Conservation (phyloP, 2,113 vertebrate genomes). For the Rutilus rutilus region DNA sequence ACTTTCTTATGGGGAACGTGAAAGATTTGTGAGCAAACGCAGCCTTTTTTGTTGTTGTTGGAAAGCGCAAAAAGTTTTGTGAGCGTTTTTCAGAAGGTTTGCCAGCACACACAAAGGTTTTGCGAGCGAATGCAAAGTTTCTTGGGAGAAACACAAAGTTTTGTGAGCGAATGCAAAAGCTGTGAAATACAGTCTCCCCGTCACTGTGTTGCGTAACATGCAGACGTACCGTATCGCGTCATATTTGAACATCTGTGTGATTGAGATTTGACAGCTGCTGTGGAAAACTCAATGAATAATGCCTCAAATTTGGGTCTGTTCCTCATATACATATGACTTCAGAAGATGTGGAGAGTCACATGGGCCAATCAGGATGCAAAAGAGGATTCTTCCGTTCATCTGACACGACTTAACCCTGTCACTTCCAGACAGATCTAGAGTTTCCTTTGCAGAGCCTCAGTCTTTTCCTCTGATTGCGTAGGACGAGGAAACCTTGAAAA, state of each 20-base stretch:
- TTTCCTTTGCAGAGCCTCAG: neutral
- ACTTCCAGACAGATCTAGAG: neutral
- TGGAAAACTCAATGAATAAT: neutral
- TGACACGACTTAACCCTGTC: neutral
- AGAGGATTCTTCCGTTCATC: neutral
- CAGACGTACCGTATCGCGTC: neutral
- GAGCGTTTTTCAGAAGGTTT: neutral
- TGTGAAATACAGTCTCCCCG: neutral
- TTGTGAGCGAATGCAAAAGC: neutral
- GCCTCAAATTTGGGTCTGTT: neutral
- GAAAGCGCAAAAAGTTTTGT: too few species aligned
- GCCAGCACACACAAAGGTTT: neutral
- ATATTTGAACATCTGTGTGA: neutral
- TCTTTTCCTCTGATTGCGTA: conserved; percentile 28
- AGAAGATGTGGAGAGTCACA: neutral
- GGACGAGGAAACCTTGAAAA: neutral
- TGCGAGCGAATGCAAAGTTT: neutral
- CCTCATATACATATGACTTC: neutral
- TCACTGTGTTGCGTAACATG: neutral
- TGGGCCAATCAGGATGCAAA: neutral
- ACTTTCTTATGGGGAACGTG: neutral
- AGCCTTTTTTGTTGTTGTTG: too few species aligned
- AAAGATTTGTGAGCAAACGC: neutral
- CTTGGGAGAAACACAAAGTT: neutral
- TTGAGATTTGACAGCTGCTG: neutral